Base-by-base conservation (phyloP, 2,113 vertebrate genomes). In the Psilopogon haemacephalus region DNA sequence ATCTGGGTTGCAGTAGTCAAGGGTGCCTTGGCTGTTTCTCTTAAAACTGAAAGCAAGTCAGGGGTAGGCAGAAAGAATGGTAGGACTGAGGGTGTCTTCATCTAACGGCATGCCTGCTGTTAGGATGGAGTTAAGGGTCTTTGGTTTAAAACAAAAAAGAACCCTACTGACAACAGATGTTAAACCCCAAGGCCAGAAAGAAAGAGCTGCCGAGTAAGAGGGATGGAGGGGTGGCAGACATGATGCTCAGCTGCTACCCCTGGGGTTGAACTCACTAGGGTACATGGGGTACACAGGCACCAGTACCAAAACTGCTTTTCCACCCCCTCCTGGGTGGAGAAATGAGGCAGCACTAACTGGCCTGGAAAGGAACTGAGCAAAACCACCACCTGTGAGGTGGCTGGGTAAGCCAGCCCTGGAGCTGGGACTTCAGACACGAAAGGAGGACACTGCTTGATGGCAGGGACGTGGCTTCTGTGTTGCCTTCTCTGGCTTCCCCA, bases 81-180 rank as follows among this genome's bases (percentile, higher is more conserved):
- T 11, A 26, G 78, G 54, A 60, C 9, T 0, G 1, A 33, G 77
- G 89, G 71, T 0, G 37, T 6, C 14, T n/a, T 5, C 4, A 26
- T 11, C 33, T 72, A 65, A 50, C 38, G 18, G 9, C 0, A 0
- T 0, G 9, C 0, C 1, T 4, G 33, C 8, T 4, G 46, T 13
- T 11, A 26, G 28, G 0, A 14, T 0, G 2, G 63, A 86, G 52
- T 35, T 83, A 42, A 86, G 84, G 85, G 93, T 95, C 90, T 94
- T 69, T 90, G 95, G 92, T 84, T 86, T 85, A 20, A 78, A 56
- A 78, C 10, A 12, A 27, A 11, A 30, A n/a, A 37, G 59, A 92
- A 30, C 7, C n/a, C n/a, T 24, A 17, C 15, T 4, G 26, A 23
- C 32, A 62, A 17, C 2, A n/a, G 20, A 32, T 26, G n/a, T 18